Evolutionary conservation across 2,797 vertebrate genomes (phyloP).

Genomic region (Phrynocephalus vlangalii): DNA sequence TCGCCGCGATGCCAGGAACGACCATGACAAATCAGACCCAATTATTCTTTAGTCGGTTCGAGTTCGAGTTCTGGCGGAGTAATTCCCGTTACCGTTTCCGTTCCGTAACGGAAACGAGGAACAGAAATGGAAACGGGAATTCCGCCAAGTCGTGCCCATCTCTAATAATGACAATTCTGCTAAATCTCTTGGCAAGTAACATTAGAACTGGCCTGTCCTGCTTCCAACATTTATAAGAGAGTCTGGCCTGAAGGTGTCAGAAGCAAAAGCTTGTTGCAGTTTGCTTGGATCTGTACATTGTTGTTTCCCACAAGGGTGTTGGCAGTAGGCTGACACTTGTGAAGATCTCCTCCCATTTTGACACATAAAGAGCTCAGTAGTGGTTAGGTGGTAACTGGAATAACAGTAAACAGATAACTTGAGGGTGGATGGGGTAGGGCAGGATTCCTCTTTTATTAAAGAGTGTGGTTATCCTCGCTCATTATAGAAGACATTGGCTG

Average conservation of each 20-base stretch:
- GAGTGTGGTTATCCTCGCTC: background rate
- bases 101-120: too few relatives aligned
- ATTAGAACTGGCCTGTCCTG: background rate
- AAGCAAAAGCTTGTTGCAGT: slow-evolving; percentile 1
- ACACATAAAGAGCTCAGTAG: background rate
- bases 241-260: background rate
- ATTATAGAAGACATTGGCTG: background rate
- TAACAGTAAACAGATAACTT: background rate
- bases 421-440: too few relatives aligned
- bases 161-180: background rate
- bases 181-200: slow-evolving; percentile 8
- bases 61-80: too few relatives aligned
- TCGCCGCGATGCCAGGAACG: too few relatives aligned
- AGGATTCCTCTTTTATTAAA: background rate
- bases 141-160: too few relatives aligned
- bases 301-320: background rate
- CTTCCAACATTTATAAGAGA: background rate
- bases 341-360: background rate
- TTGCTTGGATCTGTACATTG: background rate
- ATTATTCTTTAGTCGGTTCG: too few relatives aligned
- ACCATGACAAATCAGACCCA: too few relatives aligned
- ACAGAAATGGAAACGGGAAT: too few relatives aligned
- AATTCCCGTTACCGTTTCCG: too few relatives aligned
- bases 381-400: background rate
- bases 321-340: background rate